Evolutionary conservation across 1,140 invertebrate genomes (phyloP).

Genomic region (Dendrolimus punctatus): DNA sequence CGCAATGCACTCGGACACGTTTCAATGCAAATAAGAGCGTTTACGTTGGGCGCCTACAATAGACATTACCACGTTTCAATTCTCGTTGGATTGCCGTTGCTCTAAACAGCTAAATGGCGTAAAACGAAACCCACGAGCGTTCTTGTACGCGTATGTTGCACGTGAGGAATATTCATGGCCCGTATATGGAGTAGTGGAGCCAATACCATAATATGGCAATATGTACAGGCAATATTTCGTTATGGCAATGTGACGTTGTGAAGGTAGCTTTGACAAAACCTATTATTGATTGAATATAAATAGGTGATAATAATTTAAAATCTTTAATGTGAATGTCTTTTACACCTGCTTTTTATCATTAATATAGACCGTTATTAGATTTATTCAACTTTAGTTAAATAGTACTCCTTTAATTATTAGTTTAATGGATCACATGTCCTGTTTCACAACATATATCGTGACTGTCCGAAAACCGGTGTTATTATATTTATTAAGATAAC

Average conservation of each 20-base stretch:
- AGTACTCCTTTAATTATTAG: no score
- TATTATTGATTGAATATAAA: no score
- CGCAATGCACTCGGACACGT: constrained; percentile 42
- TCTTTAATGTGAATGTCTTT: no score
- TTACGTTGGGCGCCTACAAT: constrained; percentile 52
- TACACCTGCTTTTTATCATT: no score
- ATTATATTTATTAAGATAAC: no score
- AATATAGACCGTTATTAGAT: no score
- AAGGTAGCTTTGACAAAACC: neutral
- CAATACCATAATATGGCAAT: constrained; percentile 27
- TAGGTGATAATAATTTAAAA: no score
- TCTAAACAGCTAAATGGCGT: constrained; percentile 54
- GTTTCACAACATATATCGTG: no score
- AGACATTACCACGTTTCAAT: constrained; percentile 63
- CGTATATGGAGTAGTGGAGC: constrained; percentile 29
- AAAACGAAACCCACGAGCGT: constrained; percentile 43
- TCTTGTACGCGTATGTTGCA: constrained; percentile 26
- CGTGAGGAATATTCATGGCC: constrained; percentile 49
- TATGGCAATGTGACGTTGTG: neutral
- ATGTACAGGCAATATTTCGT: neutral
- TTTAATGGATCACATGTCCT: no score
- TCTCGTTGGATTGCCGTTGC: constrained; percentile 37
- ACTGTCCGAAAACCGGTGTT: no score
- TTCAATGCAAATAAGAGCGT: constrained; percentile 60
- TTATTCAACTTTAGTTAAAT: no score